phyloP scores from a whole-genome alignment of 1,140 invertebrate species.

The Caenorhabditis briggsae region DNA sequence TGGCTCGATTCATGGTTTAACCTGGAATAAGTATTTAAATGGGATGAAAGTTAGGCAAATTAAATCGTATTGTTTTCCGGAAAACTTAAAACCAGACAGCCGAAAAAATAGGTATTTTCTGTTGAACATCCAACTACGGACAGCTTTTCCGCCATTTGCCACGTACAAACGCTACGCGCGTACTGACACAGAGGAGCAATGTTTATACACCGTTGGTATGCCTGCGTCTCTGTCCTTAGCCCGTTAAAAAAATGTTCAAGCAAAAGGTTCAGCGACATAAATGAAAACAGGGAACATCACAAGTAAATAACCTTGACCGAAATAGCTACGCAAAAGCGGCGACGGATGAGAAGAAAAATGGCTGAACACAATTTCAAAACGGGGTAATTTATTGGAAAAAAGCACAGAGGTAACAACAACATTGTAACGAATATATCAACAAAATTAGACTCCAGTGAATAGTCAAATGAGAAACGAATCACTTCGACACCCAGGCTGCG shows the following conservation, averaged over 20 bases:
- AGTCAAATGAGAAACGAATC: neutral
- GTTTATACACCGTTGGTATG: neutral
- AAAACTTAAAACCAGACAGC: neutral
- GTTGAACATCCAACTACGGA: no score
- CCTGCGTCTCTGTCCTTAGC: neutral
- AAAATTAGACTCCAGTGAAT: neutral
- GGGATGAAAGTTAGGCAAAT: neutral
- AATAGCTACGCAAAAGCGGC: neutral
- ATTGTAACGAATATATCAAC: neutral
- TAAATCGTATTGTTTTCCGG: neutral
- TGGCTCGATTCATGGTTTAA: conserved; percentile 43
- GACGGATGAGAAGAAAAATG: neutral
- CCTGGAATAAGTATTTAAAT: neutral
- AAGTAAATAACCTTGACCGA: conserved; percentile 42
- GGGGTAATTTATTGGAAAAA: no score
- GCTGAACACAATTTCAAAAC: no score
- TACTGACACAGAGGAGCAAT: neutral
- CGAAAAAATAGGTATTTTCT: neutral
- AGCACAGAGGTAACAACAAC: no score
- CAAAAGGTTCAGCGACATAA: neutral
- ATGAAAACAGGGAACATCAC: no score
- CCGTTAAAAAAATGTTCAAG: neutral
- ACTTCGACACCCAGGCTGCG: neutral
- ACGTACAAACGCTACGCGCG: neutral
- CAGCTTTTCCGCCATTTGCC: neutral